Conservation (phyloP, 2,888 invertebrate species). For the Acanthoscelides obtectus region DNA sequence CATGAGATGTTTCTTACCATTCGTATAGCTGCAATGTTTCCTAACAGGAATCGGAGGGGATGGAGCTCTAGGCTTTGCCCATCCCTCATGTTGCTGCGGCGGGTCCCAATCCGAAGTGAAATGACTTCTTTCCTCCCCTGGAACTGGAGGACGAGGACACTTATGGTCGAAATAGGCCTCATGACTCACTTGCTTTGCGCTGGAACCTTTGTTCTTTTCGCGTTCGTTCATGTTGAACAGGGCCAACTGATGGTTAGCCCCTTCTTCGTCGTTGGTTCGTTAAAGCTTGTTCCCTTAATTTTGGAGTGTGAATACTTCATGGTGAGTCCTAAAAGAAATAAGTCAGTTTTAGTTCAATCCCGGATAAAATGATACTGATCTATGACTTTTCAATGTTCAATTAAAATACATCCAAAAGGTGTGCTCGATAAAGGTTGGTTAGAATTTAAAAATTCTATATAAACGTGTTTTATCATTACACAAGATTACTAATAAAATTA, state of each 20-base stretch:
- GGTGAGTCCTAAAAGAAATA: conserved; percentile 36
- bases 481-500: too few species aligned
- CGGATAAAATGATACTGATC: too few species aligned
- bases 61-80: conserved; percentile 33
- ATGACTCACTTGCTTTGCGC: conserved; percentile 28
- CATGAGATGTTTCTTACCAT: conserved; percentile 32
- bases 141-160: conserved; percentile 80
- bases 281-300: background rate
- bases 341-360: background rate
- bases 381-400: too few species aligned
- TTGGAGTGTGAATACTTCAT: conserved; percentile 28
- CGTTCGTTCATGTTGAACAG: conserved; percentile 38
- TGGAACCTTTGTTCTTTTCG: conserved; percentile 21
- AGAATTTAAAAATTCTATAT: too few species aligned
- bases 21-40: conserved; percentile 29
- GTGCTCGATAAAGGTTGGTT: too few species aligned
- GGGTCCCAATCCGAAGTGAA: conserved; percentile 39
- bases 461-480: too few species aligned
- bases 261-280: background rate
- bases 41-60: conserved; percentile 31
- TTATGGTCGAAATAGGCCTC: conserved; percentile 51
- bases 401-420: too few species aligned
- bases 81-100: conserved; percentile 28
- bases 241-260: conserved; percentile 16
- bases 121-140: conserved; percentile 62